phyloP scores from a whole-genome alignment of 2,113 vertebrate species.

The Elachura formosa region DNA sequence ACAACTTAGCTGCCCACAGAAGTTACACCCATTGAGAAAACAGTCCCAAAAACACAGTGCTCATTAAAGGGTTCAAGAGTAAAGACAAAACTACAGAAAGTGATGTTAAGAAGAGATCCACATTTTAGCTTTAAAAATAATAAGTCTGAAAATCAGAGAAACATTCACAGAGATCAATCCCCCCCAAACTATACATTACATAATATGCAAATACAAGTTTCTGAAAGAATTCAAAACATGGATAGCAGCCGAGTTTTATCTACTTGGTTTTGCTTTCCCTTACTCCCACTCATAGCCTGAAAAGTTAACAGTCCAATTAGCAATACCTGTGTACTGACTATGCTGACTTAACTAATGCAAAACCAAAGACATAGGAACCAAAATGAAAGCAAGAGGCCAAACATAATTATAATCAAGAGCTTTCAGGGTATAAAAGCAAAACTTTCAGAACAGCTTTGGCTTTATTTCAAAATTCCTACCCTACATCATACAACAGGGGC shows the following conservation, averaged over 20 bases:
- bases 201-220: not conserved
- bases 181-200: not conserved
- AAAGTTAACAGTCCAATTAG: not conserved
- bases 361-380: not conserved
- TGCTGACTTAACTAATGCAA: not conserved
- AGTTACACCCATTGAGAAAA: fast-evolving
- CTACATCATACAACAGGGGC: not conserved
- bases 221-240: not conserved
- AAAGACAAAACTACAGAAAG: not conserved
- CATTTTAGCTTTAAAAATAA: not conserved
- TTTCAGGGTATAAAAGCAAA: not conserved
- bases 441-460: not conserved
- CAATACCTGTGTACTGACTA: not conserved
- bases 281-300: not conserved
- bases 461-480: not conserved
- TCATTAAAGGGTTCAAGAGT: not conserved
- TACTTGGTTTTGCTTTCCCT: not conserved
- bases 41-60: not conserved
- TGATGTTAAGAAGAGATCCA: not conserved
- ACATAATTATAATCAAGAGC: not conserved
- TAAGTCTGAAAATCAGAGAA: not conserved
- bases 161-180: not conserved
- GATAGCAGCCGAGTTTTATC: not conserved
- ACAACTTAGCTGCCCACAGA: not conserved
- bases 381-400: not conserved